Evolutionary conservation across 2,888 invertebrate genomes (phyloP), one percentile per base, ranked within the genome.

Genomic region (Temnothorax rugatulus): DNA sequence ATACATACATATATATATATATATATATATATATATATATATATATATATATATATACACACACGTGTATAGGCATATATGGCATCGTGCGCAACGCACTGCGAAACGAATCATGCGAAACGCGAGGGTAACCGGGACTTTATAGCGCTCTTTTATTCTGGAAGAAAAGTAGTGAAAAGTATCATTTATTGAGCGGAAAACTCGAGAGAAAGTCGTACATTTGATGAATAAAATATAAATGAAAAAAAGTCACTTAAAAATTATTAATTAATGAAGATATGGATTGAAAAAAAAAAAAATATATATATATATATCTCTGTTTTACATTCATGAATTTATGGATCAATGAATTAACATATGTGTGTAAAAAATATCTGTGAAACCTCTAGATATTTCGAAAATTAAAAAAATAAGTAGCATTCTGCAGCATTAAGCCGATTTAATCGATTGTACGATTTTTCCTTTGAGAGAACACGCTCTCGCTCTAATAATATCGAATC

Each of bases 1-100:
- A 79, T 66, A 83, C 86, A 84, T 29, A 57, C 50, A 25, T 77
- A 52, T 84, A 79, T 66, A 83, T 87, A 84, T 77, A 82, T 86
- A 87, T 83, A 84, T 64, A 79, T 38, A 54, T 44, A 25, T 77
- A 47, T 84, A 29, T 44, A 74, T 61, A 82, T 87, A 84, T 77
- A 82, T 83, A 83, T 75, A 79, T 38, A 61, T 50, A 25, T 77
- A 47, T 73, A 79, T 61, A 83, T 87, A 84, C 73, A 82, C 34
- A 73, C 68, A 88, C 71, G 69, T 74, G 54, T 83, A 83, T 79
- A 84, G 61, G 47, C 64, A 71, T 75, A 73, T 52, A 59, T 47
- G 66, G 41, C 25, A 57, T 44, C 8, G 44, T 75, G 50, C 25
- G 47, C 47, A 47, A 68, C 9, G 18, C 44, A 47, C 18, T 44